Evolutionary conservation across 2,797 vertebrate genomes (phyloP).

Genomic region (Acrossocheilus fasciatus): DNA sequence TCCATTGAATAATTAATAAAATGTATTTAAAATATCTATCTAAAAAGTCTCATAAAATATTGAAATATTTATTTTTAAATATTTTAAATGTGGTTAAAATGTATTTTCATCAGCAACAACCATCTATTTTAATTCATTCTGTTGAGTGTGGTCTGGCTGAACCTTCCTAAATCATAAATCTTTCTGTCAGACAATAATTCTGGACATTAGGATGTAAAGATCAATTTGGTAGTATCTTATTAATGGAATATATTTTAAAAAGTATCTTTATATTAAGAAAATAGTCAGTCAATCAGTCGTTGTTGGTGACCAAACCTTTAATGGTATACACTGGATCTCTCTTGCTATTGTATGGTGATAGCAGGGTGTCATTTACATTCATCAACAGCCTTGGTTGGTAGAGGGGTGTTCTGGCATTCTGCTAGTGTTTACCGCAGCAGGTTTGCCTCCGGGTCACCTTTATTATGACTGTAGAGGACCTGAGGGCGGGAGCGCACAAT

Average conservation of each 20-base stretch:
- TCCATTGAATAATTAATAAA: not conserved
- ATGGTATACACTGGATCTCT: not conserved
- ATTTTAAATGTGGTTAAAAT: not conserved
- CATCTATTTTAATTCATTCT: not conserved
- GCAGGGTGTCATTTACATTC: conserved; percentile 6
- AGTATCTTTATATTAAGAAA: not conserved
- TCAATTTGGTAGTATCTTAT: not conserved
- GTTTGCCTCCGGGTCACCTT: conserved; percentile 42
- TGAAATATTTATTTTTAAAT: not conserved
- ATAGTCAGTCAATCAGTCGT: not conserved
- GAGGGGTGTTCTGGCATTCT: conserved; percentile 14
- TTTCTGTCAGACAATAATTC: not conserved
- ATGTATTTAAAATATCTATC: not conserved
- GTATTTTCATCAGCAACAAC: not conserved
- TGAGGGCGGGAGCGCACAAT: conserved; percentile 40
- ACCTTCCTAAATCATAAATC: not conserved
- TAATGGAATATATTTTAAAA: not conserved
- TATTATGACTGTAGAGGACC: conserved; percentile 42
- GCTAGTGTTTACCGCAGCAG: conserved; percentile 36
- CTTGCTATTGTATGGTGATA: not conserved
- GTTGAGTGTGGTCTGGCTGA: not conserved
- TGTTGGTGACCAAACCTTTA: not conserved
- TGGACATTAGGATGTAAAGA: not conserved
- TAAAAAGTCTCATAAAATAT: not conserved
- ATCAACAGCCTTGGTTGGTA: not conserved